A percentile compares a stretch with the other conserved stretches of the same genome.
Evolutionary conservation across 2,888 invertebrate species (phyloP).

Genomic region (Maniola hyperantus): DNA sequence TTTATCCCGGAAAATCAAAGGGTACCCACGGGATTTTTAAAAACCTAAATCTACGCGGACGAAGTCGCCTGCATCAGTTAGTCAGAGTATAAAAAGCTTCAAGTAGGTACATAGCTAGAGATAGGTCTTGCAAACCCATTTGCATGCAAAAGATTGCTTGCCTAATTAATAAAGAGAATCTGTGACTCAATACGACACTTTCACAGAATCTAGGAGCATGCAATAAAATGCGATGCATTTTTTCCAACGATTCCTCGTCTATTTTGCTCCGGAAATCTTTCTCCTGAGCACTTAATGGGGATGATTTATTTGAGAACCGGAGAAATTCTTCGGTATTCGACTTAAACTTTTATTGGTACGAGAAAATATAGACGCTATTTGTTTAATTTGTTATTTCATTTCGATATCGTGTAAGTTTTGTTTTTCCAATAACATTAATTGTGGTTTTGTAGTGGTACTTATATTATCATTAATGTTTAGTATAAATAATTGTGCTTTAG

Average conservation of each 20-base stretch:
- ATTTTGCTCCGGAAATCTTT: slow-evolving; percentile 29
- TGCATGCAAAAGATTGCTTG: background rate
- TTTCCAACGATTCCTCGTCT: slow-evolving; percentile 22
- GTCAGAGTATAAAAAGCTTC: background rate
- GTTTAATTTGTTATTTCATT: slow-evolving; percentile 17
- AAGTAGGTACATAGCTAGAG: too few species aligned
- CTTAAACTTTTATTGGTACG: slow-evolving; percentile 15
- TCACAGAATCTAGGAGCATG: slow-evolving; percentile 32
- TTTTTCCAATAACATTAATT: background rate
- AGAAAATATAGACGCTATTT: slow-evolving; percentile 21
- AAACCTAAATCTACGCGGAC: too few species aligned
- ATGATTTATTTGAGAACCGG: slow-evolving; percentile 29
- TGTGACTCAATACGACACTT: slow-evolving; percentile 29
- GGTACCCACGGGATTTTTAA: too few species aligned
- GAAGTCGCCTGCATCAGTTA: too few species aligned
- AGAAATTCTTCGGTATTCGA: slow-evolving; percentile 22
- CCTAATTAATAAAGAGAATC: slow-evolving; percentile 20
- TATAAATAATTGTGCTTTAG: too few species aligned
- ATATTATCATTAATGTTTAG: too few species aligned
- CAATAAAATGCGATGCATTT: slow-evolving; percentile 33
- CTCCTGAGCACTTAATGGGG: slow-evolving; percentile 28
- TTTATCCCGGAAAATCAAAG: too few species aligned
- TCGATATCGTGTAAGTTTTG: slow-evolving; percentile 5
- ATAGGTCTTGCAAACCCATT: background rate
- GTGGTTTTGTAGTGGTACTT: background rate